These are phyloP conservation scores for Balaeniceps rex DNA, from an alignment of 2,113 vertebrate genomes.

Conservation along the genomic window DNA sequence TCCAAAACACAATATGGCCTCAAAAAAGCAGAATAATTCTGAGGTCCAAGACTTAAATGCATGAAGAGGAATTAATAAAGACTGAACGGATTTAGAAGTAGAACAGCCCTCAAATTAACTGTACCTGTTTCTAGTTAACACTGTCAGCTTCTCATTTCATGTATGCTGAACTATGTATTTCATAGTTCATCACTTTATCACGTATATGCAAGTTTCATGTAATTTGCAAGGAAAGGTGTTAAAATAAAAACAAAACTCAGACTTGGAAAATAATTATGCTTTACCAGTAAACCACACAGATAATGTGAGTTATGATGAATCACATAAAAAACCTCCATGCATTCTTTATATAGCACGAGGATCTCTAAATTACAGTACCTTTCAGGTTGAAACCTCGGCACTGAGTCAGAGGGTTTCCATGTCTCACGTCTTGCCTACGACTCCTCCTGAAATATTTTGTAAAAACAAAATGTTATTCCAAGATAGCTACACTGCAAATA, in stretches of 20 bases:
- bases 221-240: background rate
- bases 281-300: background rate
- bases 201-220: background rate
- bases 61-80: background rate
- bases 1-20: background rate
- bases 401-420: constrained; percentile 95
- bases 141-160: background rate
- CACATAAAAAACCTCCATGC: background rate
- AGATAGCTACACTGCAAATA: background rate
- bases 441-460: constrained; percentile 80
- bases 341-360: background rate
- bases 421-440: constrained; percentile 94
- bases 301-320: constrained; percentile 21
- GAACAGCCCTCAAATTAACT: background rate
- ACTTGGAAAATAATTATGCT: background rate
- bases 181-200: background rate
- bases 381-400: constrained; percentile 98
- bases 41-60: background rate
- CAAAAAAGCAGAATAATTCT: background rate
- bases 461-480: constrained; percentile 1
- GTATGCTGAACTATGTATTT: background rate
- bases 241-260: background rate
- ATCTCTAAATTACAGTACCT: constrained; percentile 76
- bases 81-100: background rate
- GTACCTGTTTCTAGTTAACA: background rate